phyloP scores from a whole-genome alignment of 2,113 vertebrate genomes.

The Tonatia bakeri region DNA sequence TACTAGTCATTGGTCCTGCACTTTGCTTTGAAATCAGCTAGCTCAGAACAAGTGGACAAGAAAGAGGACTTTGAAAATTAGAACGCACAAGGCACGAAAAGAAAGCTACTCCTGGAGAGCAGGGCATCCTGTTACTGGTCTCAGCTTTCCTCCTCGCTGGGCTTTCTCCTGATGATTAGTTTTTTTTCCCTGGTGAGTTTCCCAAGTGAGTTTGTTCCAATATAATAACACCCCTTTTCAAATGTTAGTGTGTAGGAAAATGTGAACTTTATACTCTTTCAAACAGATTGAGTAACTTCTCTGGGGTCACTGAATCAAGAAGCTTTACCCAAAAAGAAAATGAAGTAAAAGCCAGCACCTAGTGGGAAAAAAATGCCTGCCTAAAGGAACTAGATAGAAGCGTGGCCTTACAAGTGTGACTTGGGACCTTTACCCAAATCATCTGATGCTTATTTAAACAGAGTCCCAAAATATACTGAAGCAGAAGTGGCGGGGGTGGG shows the following conservation, averaged over 20 bases:
- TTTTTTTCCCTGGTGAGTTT: not conserved
- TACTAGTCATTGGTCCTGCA: too few relatives aligned
- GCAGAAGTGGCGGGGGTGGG: not conserved
- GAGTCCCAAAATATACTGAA: not conserved
- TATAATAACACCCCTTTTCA: not conserved
- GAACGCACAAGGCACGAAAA: not conserved
- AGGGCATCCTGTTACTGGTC: not conserved
- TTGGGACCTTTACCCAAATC: not conserved
- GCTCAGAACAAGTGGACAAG: not conserved
- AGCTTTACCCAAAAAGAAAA: not conserved
- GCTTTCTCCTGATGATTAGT: not conserved
- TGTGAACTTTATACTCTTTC: slow-evolving; percentile 53
- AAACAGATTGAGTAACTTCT: slow-evolving; percentile 29
- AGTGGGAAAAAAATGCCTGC: slow-evolving; percentile 12
- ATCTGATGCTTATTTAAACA: slow-evolving; percentile 2
- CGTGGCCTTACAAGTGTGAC: not conserved
- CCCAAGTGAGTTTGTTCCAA: not conserved
- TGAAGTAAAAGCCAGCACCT: not conserved
- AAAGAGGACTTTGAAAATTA: not conserved
- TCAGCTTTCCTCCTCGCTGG: not conserved
- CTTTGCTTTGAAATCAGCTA: not conserved
- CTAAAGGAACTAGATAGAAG: not conserved
- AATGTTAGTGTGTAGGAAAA: not conserved
- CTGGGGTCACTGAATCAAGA: not conserved
- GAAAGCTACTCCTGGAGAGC: not conserved